Percentiles rank a stretch among this genome's conserved stretches.
Conservation (phyloP, 2,113 vertebrate genomes). For the Columba janthina region DNA sequence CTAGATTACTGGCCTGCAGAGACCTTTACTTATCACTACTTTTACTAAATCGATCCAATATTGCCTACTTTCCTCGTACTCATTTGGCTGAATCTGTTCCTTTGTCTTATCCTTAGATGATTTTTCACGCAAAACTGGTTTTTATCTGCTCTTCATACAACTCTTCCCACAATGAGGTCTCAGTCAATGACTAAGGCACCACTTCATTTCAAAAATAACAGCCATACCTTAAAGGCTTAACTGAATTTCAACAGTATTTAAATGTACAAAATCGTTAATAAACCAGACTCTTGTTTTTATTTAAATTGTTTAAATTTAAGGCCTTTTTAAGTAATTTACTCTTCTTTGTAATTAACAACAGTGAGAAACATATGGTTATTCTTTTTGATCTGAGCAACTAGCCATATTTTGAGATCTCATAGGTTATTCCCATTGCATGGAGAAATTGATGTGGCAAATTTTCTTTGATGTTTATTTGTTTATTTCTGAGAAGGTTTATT, state of each 20-base stretch:
- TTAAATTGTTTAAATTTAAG: conserved; percentile 22
- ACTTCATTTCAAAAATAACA: not conserved
- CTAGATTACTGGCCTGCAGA: not conserved
- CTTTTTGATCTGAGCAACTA: not conserved
- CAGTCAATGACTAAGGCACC: not conserved
- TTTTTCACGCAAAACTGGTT: not conserved
- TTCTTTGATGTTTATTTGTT: not conserved
- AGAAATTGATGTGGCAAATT: conserved; percentile 5
- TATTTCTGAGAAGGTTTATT: conserved; percentile 22
- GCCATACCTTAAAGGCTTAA: not conserved
- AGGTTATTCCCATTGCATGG: not conserved
- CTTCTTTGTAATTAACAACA: conserved; percentile 38
- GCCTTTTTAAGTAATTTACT: conserved; percentile 34
- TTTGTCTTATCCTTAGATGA: not conserved
- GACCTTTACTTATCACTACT: not conserved
- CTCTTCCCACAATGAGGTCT: not conserved
- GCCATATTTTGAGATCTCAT: conserved; percentile 12
- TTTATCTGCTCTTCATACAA: not conserved
- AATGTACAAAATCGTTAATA: conserved; percentile 25
- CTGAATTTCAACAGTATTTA: not conserved
- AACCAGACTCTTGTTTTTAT: conserved; percentile 1
- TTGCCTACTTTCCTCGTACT: not conserved
- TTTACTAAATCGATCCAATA: not conserved
- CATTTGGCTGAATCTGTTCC: not conserved
- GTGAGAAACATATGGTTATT: conserved; percentile 26